phyloP scores from a whole-genome alignment of 2,888 invertebrate genomes.

The Matsumyia berberina region DNA sequence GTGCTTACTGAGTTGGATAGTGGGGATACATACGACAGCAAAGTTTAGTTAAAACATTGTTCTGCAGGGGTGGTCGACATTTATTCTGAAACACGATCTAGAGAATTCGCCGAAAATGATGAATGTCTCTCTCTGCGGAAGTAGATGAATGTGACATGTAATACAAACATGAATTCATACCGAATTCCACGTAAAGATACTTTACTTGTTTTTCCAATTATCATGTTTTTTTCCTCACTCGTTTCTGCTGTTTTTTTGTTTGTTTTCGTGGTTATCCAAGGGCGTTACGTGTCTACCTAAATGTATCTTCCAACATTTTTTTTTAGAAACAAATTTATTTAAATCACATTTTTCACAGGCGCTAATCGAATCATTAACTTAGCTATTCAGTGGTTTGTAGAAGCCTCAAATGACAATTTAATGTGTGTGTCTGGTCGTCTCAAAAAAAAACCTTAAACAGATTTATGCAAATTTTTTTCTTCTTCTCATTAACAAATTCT shows the following conservation, averaged over 20 bases:
- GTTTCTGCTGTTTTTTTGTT: too few species aligned
- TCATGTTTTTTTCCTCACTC: constrained; percentile 11
- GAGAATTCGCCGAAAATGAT: constrained; percentile 15
- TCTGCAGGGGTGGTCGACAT: not conserved
- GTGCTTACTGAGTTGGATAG: constrained; percentile 26
- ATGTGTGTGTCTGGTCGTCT: constrained; percentile 39
- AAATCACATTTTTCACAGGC: constrained; percentile 51
- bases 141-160: constrained; percentile 8
- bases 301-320: constrained; percentile 1
- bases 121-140: constrained; percentile 1
- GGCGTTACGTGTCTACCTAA: constrained; percentile 46
- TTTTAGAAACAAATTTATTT: constrained; percentile 23
- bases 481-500: constrained; percentile 8
- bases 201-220: constrained; percentile 31
- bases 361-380: constrained; percentile 58
- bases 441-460: constrained; percentile 23
- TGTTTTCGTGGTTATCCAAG: constrained; percentile 33
- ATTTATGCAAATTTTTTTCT: constrained; percentile 52
- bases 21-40: constrained; percentile 10
- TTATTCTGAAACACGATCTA: constrained; percentile 13
- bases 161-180: not conserved
- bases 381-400: constrained; percentile 44
- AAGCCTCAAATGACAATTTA: constrained; percentile 48
- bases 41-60: constrained; percentile 13
- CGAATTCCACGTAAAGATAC: not conserved